Evolutionary conservation across 2,113 vertebrate genomes (phyloP).

Genomic region (Merops nubicus): DNA sequence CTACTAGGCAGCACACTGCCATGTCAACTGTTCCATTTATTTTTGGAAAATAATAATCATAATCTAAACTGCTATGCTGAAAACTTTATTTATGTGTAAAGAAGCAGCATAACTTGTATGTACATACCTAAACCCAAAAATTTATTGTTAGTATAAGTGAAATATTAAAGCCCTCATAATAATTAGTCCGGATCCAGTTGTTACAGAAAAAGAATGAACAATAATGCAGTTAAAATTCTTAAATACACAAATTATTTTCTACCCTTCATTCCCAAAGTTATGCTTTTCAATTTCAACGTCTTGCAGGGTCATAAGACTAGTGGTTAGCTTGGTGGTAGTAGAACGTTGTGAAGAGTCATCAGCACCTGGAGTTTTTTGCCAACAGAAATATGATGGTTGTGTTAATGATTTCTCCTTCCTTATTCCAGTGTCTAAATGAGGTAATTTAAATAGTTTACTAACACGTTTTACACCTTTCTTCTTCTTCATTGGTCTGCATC

Average conservation of each 20-base stretch:
- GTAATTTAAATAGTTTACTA: neutral
- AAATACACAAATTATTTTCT: neutral
- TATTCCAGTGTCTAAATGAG: neutral
- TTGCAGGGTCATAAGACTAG: neutral
- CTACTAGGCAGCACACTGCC: neutral
- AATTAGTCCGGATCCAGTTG: neutral
- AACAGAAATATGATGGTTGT: neutral
- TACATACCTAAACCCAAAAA: neutral
- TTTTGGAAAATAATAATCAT: neutral
- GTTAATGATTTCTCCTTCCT: neutral
- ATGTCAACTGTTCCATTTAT: neutral
- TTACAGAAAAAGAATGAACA: neutral
- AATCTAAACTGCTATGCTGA: neutral
- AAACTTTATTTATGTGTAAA: neutral
- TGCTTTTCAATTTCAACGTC: rapidly evolving
- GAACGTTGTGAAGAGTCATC: neutral
- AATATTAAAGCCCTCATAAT: neutral
- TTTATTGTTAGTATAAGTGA: neutral
- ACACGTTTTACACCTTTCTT: neutral
- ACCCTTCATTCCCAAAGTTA: neutral
- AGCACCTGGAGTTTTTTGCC: neutral
- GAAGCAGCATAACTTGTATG: neutral
- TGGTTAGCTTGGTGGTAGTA: neutral
- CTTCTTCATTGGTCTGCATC: neutral
- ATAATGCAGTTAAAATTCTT: neutral